These are phyloP conservation scores for Diarsia mendica DNA, from an alignment of 2,888 invertebrate genomes.

Conservation along the genomic window DNA sequence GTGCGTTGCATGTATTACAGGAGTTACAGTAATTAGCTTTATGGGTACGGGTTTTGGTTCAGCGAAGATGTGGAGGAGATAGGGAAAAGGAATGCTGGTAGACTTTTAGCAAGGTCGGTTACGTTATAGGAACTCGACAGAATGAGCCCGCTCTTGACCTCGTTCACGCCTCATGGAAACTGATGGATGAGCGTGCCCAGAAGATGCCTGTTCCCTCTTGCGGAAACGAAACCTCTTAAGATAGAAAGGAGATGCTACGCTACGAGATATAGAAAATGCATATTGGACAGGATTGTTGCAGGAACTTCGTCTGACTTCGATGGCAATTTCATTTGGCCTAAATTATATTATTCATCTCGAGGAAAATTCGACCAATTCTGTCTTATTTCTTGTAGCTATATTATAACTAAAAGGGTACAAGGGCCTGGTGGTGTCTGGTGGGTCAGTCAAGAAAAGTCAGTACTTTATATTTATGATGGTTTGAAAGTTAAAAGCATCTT, in stretches of 20 bases:
- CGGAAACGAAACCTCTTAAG: neutral
- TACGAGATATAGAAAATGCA: neutral
- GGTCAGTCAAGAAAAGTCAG: neutral
- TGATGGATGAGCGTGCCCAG: too few species aligned
- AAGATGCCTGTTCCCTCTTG: too few species aligned
- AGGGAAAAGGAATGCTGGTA: neutral
- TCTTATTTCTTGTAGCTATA: neutral
- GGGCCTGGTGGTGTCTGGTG: neutral
- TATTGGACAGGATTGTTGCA: neutral
- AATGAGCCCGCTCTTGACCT: too few species aligned
- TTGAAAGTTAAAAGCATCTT: neutral
- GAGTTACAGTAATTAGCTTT: constrained; percentile 52
- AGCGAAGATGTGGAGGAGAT: neutral
- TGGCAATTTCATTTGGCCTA: neutral
- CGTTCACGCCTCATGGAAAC: too few species aligned
- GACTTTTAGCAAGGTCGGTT: neutral
- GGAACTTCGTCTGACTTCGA: neutral
- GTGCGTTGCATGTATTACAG: constrained; percentile 50
- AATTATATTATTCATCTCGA: neutral
- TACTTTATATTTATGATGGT: neutral
- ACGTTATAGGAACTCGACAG: too few species aligned
- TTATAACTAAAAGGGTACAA: neutral
- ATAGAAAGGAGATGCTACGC: neutral
- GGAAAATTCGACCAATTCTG: neutral
- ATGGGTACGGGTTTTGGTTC: constrained; percentile 6